Percentiles rank a stretch among this genome's conserved stretches.
These are phyloP conservation scores for Enteromius viviparus DNA, from an alignment of 2,797 vertebrate genomes.

Conservation along the genomic window DNA sequence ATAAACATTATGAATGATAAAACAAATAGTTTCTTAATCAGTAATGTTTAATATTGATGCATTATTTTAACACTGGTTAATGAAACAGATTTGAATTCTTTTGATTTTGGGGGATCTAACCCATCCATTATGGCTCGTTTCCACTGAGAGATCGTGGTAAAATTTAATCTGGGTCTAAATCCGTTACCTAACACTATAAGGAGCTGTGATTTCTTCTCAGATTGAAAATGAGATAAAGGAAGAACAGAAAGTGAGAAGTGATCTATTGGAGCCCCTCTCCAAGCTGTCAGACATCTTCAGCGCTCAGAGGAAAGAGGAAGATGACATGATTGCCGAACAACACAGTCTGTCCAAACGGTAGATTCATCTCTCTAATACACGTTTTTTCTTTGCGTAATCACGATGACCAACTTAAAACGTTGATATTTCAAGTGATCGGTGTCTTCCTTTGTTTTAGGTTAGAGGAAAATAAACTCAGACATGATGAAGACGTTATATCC, in stretches of 20 bases:
- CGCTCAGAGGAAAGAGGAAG: conserved; percentile 61
- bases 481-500: conserved; percentile 63
- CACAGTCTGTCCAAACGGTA: conserved; percentile 49
- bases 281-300: conserved; percentile 57
- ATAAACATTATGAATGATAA: background rate
- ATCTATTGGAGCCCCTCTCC: conserved; percentile 47
- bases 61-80: background rate
- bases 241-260: background rate
- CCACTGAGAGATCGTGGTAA: background rate
- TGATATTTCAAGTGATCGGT: background rate
- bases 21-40: background rate
- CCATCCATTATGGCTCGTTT: background rate
- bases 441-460: conserved; percentile 53
- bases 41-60: background rate
- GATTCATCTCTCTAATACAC: background rate
- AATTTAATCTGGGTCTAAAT: background rate
- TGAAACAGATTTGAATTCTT: background rate
- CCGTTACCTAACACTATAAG: background rate
- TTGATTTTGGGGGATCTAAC: background rate
- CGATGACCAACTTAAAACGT: background rate
- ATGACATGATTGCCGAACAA: conserved; percentile 53
- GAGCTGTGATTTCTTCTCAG: conserved; percentile 50
- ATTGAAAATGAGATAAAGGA: conserved; percentile 62
- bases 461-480: conserved; percentile 60
- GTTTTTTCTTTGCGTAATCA: background rate